Evolutionary conservation across 1,140 invertebrate species (phyloP), one percentile per base, ranked within the genome.

Genomic region (Samia ricini): DNA sequence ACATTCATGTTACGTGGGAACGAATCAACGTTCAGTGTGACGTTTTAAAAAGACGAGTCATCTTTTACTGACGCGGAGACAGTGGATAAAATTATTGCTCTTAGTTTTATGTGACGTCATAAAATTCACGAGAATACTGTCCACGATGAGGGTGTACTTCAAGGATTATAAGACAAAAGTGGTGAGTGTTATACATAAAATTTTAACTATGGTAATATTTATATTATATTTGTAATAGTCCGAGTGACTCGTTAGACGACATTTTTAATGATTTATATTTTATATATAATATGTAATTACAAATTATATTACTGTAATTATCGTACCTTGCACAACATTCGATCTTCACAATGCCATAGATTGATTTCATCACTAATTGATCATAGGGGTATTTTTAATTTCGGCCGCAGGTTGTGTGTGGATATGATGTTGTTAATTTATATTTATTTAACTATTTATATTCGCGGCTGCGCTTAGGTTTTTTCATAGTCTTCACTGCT

Each of bases 131-230:
- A 88, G 83, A 69, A 36, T 29, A 72, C 61, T 42, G 51, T 60
- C 66, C 59, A 72, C 62, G 50, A 88, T 88, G 85, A 73, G 84
- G 64, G 81, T 88, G 54, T 88, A 88, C 66, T 88, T 88, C 72
- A 88, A 88, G 74, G 85, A 88, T 60, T 83, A 79, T 68, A 86
- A 81, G 63, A 59, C 77, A 55, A 86, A 83, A 75, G 67, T 76
- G 85, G 85, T 88, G 61, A 85, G 85, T 83, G 7, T 22, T 22
- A 20, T 21, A 21, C 21, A 52, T 52, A 21, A 52, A 52, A 52
- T 22, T 8, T 8, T 21, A 51, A 20, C 10, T 52, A 7, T 19
- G 20, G 15, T 15, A 42, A 1, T 42, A 15, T 42, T 42, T 15
- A 42, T 42, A 42, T 1, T 42, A 4, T 5, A 15, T 26, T 12